Evolutionary conservation across 2,797 vertebrate species (phyloP).

Genomic region (Chaenodraco wilsoni): DNA sequence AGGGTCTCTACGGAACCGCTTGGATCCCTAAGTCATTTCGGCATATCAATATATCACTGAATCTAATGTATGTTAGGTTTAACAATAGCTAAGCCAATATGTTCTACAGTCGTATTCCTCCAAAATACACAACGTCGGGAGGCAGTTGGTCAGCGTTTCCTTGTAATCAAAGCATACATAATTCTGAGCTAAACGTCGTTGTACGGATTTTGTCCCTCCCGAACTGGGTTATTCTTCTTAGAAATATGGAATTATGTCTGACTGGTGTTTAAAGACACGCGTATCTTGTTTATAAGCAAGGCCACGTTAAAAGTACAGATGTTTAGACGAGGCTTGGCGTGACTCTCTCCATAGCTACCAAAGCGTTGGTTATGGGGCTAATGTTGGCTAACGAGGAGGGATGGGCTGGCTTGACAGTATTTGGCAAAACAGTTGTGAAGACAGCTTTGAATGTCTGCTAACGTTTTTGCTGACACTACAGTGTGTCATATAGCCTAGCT

Average conservation of each 20-base stretch:
- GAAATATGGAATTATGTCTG: rapidly evolving
- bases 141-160: background rate
- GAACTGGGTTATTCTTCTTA: background rate
- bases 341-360: conserved; percentile 3
- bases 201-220: rapidly evolving
- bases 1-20: rapidly evolving
- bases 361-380: conserved; percentile 3
- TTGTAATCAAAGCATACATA: background rate
- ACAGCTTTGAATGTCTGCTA: background rate
- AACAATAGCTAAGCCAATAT: conserved; percentile 2
- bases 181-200: rapidly evolving
- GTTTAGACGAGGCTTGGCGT: background rate
- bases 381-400: conserved; percentile 29
- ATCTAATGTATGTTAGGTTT: conserved; percentile 21
- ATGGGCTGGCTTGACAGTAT: conserved; percentile 13
- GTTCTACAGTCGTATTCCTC: conserved; percentile 23
- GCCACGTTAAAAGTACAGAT: conserved; percentile 23
- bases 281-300: background rate
- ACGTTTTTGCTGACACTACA: background rate
- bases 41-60: background rate
- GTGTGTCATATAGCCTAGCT: background rate
- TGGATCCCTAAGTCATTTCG: background rate
- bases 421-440: conserved; percentile 3
- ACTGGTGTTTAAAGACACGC: background rate
- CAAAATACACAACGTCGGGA: background rate